Evolutionary conservation across 2,797 vertebrate species (phyloP).

Genomic region (Echeneis naucrates): DNA sequence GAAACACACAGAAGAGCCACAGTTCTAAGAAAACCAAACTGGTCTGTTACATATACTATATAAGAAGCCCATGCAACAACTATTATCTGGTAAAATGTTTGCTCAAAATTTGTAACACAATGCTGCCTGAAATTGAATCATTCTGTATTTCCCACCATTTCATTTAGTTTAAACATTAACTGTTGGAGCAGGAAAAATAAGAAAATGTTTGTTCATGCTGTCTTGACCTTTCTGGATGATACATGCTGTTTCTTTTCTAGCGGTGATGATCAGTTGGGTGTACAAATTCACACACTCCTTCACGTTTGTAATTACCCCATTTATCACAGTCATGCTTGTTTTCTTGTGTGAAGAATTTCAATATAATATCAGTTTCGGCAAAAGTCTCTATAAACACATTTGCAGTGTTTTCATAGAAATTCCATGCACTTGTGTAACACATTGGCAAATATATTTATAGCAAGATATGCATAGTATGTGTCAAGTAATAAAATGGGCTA

Average conservation of each 20-base stretch:
- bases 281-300: background rate
- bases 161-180: background rate
- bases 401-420: background rate
- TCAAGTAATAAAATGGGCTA: slow-evolving; percentile 2
- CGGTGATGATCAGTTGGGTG: background rate
- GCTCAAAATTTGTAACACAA: background rate
- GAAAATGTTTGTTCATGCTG: background rate
- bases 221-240: slow-evolving; percentile 8
- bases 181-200: background rate
- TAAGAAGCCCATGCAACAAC: background rate
- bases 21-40: slow-evolving; percentile 1
- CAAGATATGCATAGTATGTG: background rate
- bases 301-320: background rate
- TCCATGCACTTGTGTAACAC: slow-evolving; percentile 11
- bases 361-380: slow-evolving; percentile 17
- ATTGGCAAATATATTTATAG: slow-evolving; percentile 18
- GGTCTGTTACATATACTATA: background rate
- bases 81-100: background rate
- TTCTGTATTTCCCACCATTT: background rate
- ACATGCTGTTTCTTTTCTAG: background rate
- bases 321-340: background rate
- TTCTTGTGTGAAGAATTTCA: slow-evolving; percentile 2
- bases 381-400: background rate
- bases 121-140: background rate
- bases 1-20: background rate